Conservation (phyloP, 2,888 invertebrate genomes). For the Andrena minutula region DNA sequence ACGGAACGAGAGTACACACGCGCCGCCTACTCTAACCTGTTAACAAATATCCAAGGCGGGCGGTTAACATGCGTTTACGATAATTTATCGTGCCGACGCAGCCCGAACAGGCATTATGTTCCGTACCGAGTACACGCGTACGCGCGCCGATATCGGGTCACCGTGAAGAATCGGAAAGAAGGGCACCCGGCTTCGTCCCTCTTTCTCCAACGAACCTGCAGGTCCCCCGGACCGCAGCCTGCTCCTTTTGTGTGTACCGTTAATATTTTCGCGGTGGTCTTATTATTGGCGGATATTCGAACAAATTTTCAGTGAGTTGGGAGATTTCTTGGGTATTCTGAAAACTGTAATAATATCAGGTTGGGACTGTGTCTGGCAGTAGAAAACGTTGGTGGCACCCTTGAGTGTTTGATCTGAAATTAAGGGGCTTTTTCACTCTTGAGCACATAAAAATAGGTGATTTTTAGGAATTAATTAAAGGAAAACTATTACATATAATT, state of each 20-base stretch:
- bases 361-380: no score
- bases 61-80: conserved; percentile 80
- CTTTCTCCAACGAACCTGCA: background rate
- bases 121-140: conserved; percentile 60
- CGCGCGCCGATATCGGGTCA: conserved; percentile 60
- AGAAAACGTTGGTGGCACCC: no score
- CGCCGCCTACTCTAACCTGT: conserved; percentile 80
- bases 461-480: no score
- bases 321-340: no score
- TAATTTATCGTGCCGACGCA: conserved; percentile 79
- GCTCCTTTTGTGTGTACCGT: conserved; percentile 12
- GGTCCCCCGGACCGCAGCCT: background rate
- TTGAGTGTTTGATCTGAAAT: no score
- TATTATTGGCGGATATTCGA: background rate
- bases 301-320: no score
- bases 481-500: no score
- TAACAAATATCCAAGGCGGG: conserved; percentile 81
- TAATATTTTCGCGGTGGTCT: background rate
- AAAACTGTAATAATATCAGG: no score
- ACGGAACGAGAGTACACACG: conserved; percentile 57
- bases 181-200: conserved; percentile 20
- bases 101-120: conserved; percentile 55
- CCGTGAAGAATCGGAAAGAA: conserved; percentile 51
- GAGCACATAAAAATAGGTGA: no score
- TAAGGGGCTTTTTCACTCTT: no score